Base-by-base conservation (phyloP, 2,113 vertebrate species). In the Cyphomyrus plagiostoma region DNA sequence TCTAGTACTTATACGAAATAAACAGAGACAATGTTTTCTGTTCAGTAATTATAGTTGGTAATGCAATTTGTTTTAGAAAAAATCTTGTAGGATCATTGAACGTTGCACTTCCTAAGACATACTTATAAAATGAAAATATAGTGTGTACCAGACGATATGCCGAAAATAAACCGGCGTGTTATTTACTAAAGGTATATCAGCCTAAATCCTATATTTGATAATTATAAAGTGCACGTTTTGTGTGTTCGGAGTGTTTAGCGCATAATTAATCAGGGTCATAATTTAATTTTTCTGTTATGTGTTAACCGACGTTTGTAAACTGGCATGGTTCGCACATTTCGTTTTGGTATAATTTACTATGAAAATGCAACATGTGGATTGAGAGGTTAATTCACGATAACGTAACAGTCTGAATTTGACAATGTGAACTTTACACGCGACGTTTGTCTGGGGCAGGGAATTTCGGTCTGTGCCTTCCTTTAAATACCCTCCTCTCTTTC, bases 401-500 rank as follows among this genome's bases (percentile, higher is more conserved):
- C 66, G 15, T 19, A 17, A 19, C 74, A 80, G 30, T 80, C 6
- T 42, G 74, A 2, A 74, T 86, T 49, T 30, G 46, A 49, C 46
- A 49, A 39, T 88, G n/a, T 70, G 62, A 70, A 30, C 56, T 80
- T 26, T 52, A 52, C 13, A 70, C 46, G 77, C 30, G 46, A 89
- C 23, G 58, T 66, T 66, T 88, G 21, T 66, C 35, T n/a, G 17
- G 30, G 49, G 21, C n/a, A 45, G 39, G 74, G 10, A 11, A 85
- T 58, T 85, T 26, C 19, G n/a, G 89, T 30, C 4, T 90, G 4
- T 87, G n/a, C n/a, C 13, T 39, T 90, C 46, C 92, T 58, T 52
- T 49, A 62, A 91, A 90, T 13, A 35, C 53, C 87, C 70, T 26
- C 95, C 86, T 94, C 88, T 89, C 94, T 80, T 94, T 86, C 91